phyloP scores from a whole-genome alignment of 2,797 vertebrate species.

The Acipenser transmontanus region DNA sequence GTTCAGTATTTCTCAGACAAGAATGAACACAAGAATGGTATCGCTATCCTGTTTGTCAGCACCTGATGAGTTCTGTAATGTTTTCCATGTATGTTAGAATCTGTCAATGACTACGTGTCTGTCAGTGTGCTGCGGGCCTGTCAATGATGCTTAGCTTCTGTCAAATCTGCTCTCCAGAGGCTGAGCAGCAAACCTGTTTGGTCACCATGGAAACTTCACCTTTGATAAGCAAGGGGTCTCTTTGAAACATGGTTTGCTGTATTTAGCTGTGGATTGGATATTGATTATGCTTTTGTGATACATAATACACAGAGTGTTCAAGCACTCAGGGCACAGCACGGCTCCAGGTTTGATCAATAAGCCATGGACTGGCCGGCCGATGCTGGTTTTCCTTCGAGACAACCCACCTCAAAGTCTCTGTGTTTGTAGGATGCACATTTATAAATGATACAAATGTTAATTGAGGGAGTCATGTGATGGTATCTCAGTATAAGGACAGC shows the following conservation, averaged over 20 bases:
- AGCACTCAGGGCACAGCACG: slow-evolving; percentile 42
- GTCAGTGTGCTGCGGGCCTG: slow-evolving; percentile 43
- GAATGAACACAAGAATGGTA: no score
- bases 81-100: no score
- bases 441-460: slow-evolving; percentile 36
- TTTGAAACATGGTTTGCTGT: slow-evolving; percentile 59
- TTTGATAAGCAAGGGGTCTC: slow-evolving; percentile 66
- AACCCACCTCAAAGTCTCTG: slow-evolving; percentile 22
- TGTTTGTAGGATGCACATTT: slow-evolving; percentile 56
- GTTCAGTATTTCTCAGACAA: no score
- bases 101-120: neutral
- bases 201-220: slow-evolving; percentile 64
- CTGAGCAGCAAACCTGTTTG: slow-evolving; percentile 57
- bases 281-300: slow-evolving; percentile 76
- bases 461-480: no score
- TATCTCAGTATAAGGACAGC: no score
- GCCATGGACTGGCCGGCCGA: slow-evolving; percentile 37
- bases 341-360: slow-evolving; percentile 49
- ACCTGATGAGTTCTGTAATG: no score
- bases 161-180: slow-evolving; percentile 51
- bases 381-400: slow-evolving; percentile 25
- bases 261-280: slow-evolving; percentile 69
- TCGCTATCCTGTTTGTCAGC: no score
- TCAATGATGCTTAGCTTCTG: slow-evolving; percentile 64
- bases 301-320: slow-evolving; percentile 68